Conservation (phyloP, 2,888 invertebrate species). For the Amphipoea lucens region DNA sequence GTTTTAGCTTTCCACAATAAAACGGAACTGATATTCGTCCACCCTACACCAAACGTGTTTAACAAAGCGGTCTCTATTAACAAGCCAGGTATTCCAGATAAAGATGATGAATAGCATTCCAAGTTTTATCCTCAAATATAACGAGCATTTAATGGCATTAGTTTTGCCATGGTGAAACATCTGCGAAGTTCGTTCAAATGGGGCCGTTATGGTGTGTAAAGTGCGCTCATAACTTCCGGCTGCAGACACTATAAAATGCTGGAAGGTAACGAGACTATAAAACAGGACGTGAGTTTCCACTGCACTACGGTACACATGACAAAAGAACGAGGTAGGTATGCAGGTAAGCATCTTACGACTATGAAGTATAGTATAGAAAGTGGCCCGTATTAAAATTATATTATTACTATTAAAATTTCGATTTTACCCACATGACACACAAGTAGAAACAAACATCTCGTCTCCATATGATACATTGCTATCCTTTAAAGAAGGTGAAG, state of each 20-base stretch:
- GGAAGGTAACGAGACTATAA: conserved; percentile 37
- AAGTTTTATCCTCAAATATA: conserved; percentile 43
- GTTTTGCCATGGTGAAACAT: conserved; percentile 40
- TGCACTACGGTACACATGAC: conserved; percentile 3
- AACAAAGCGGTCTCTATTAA: conserved; percentile 2
- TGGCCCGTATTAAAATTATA: too few species aligned
- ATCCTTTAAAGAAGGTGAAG: background rate
- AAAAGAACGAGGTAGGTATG: conserved; percentile 12
- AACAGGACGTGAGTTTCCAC: conserved; percentile 36
- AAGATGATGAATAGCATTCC: conserved; percentile 44
- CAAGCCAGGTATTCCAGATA: conserved; percentile 20
- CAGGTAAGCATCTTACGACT: background rate
- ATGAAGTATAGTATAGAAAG: background rate
- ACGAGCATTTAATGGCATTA: conserved; percentile 44
- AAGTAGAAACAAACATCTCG: background rate
- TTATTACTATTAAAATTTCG: background rate
- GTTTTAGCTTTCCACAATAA: background rate
- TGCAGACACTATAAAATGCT: conserved; percentile 46
- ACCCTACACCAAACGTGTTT: background rate
- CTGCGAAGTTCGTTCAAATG: conserved; percentile 37
- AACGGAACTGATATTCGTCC: background rate
- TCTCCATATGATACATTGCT: background rate
- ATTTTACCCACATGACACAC: background rate
- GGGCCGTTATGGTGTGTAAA: conserved; percentile 47
- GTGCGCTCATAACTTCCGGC: conserved; percentile 48